phyloP scores from a whole-genome alignment of 2,888 invertebrate species.

The Tyria jacobaeae region DNA sequence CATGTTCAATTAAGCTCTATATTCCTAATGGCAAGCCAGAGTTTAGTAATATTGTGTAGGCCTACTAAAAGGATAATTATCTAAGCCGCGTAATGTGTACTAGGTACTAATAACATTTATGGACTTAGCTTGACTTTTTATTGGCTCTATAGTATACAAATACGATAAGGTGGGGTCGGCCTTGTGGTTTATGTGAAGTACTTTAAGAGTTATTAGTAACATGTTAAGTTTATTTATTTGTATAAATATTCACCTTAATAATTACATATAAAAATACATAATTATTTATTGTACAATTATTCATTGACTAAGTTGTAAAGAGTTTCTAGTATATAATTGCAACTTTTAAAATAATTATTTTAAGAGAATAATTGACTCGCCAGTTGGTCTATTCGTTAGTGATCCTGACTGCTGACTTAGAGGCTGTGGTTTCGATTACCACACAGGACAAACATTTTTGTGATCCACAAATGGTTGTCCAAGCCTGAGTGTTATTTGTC shows the following conservation, averaged over 20 bases:
- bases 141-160: conserved; percentile 3
- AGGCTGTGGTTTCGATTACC: no score
- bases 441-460: no score
- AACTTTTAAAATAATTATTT: no score
- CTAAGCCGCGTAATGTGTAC: not conserved
- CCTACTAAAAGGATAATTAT: conserved; percentile 11
- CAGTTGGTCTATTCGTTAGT: no score
- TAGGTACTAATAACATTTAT: not conserved
- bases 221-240: not conserved
- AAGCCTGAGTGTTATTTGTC: no score
- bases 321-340: no score
- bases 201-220: not conserved
- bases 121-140: not conserved
- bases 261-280: no score
- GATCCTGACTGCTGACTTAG: no score
- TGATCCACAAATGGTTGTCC: no score
- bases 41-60: conserved; percentile 6
- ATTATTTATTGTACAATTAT: no score
- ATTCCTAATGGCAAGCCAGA: conserved; percentile 5
- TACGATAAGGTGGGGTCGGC: not conserved
- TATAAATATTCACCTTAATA: not conserved
- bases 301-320: no score
- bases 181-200: not conserved
- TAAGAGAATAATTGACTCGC: no score
- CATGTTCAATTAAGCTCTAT: conserved; percentile 5